Conservation (phyloP, 92 coral and sea anemone genomes). For the Epizoanthus rinbou region DNA sequence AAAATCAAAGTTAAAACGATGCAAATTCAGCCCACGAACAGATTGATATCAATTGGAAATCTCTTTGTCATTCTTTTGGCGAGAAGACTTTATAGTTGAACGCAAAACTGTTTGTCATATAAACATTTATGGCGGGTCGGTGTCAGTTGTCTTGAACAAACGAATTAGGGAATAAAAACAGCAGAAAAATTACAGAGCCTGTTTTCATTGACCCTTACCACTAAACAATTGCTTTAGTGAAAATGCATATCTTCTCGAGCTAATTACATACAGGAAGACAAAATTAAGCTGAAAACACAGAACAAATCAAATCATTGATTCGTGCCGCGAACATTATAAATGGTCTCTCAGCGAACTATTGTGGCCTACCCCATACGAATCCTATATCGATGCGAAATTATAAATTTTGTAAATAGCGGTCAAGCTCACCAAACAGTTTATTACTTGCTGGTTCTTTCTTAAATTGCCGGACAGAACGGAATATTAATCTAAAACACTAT, state of each 20-base stretch:
- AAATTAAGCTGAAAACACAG: constrained; percentile 28
- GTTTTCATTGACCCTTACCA: constrained; percentile 24
- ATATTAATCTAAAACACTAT: background rate
- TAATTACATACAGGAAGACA: constrained; percentile 38
- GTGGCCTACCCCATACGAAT: constrained; percentile 20
- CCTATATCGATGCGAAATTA: constrained; percentile 7
- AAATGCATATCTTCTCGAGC: constrained; percentile 17
- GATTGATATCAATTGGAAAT: background rate
- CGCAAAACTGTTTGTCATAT: background rate
- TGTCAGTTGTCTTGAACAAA: constrained; percentile 27
- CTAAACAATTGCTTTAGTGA: constrained; percentile 30
- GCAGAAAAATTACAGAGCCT: constrained; percentile 3
- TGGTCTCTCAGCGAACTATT: background rate
- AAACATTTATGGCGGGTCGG: background rate
- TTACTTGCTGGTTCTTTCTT: background rate
- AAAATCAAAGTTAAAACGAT: background rate
- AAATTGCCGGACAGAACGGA: background rate
- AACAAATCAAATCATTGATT: constrained; percentile 25
- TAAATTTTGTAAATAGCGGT: constrained; percentile 6
- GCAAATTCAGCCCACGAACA: background rate
- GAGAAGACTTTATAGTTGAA: background rate
- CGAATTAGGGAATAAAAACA: constrained; percentile 25
- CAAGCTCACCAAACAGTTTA: background rate
- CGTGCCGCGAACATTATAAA: constrained; percentile 11
- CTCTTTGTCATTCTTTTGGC: background rate